Base-by-base conservation (phyloP, 2,888 invertebrate genomes). In the Isoperla grammatica region DNA sequence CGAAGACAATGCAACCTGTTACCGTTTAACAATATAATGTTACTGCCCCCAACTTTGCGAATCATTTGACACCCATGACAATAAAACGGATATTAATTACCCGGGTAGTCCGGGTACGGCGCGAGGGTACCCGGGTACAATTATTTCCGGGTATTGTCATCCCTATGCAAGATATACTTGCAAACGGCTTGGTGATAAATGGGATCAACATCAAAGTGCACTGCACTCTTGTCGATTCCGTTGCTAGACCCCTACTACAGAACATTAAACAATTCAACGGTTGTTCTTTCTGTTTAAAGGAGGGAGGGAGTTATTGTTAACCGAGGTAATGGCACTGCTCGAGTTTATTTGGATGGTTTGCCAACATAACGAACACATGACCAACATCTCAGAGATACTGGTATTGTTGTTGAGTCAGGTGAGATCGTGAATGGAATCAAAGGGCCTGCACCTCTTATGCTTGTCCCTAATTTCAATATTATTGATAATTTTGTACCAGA, bases 251-350 rank as follows among this genome's bases (percentile, higher is more conserved):
- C 8, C n/a, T 13, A n/a, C 42, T 55, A 11, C 55, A 55, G 17
- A 39, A 43, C 37, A 54, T 54, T 13, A 54, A n/a, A 29, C 54
- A 54, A 37, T 54, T 35, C 40, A 54, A 35, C 40, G 54, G 55
- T 9, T 55, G 55, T 29, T 55, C 55, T 15, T 55, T 19, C 55
- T 55, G 55, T 39, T 11, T 55, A n/a, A 12, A 42, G 5, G 22
- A n/a, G 20, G n/a, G n/a, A n/a, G n/a, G 55, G 55, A n/a, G 43
- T 35, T 9, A n/a, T 29, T n/a, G 11, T 55, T 20, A 39, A 15
- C 8, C 3, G 40, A 11, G 55, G 55, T 23, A n/a, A 15, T 13
- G 55, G 55, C 8, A 11, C 20, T 42, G 4, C 42, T 20, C 40
- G 55, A 15, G 40, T 55, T n/a, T 55, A 55, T 37, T n/a, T n/a